Evolutionary conservation across 2,113 vertebrate species (phyloP).

Genomic region (Channa argus): DNA sequence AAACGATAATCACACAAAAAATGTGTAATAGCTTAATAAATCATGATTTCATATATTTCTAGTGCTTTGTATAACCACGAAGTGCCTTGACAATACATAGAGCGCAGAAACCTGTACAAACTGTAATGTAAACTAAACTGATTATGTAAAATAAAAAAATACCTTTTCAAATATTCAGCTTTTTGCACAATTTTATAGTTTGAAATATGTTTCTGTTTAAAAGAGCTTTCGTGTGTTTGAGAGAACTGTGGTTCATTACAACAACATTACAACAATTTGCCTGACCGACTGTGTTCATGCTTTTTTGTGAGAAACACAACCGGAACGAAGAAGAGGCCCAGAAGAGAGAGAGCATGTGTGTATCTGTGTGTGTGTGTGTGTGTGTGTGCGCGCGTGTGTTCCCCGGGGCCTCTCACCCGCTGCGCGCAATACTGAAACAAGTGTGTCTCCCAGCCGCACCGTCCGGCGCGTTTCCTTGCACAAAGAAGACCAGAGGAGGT

Average conservation of each 20-base stretch:
- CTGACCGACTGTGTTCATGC: background rate
- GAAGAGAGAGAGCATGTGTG: background rate
- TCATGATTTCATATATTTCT: conserved; percentile 90
- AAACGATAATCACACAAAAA: conserved; percentile 33
- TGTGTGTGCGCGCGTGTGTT: conserved; percentile 88
- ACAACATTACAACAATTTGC: background rate
- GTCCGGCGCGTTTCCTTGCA: conserved; percentile 65
- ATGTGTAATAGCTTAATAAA: conserved; percentile 88
- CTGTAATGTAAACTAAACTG: conserved; percentile 62
- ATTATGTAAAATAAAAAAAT: conserved; percentile 60
- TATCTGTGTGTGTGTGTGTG: conserved; percentile 57
- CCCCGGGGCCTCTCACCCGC: conserved; percentile 90
- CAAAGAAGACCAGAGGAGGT: conserved; percentile 55
- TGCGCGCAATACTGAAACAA: conserved; percentile 90
- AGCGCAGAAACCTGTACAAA: conserved; percentile 69
- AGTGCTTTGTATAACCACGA: conserved; percentile 75
- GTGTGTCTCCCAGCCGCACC: conserved; percentile 75
- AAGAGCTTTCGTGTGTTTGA: background rate
- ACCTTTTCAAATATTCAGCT: no score
- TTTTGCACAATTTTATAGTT: no score
- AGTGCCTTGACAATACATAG: conserved; percentile 72
- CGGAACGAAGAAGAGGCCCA: conserved; percentile 38
- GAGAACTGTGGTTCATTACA: background rate
- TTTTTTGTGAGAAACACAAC: conserved; percentile 81
- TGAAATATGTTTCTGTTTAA: no score